phyloP scores from a whole-genome alignment of 2,888 invertebrate genomes.

The Acronicta leporina region DNA sequence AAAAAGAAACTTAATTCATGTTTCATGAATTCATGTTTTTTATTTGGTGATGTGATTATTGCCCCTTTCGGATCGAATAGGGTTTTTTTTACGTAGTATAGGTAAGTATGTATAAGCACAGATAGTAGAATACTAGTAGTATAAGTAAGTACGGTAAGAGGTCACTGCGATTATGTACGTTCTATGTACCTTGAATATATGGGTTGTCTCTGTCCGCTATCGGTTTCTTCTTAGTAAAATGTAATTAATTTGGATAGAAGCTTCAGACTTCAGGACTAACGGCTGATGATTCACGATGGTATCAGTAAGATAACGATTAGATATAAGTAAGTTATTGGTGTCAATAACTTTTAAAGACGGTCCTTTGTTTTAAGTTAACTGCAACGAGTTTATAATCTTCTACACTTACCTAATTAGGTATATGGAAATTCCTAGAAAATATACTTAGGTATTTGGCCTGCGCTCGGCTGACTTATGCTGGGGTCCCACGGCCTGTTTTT shows the following conservation, averaged over 20 bases:
- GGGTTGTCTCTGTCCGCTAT: not conserved
- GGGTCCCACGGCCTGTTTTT: no score
- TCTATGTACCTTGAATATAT: not conserved
- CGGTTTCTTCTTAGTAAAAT: not conserved
- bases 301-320: constrained; percentile 20
- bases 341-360: constrained; percentile 35
- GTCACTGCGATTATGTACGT: not conserved
- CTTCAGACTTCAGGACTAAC: constrained; percentile 1
- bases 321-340: constrained; percentile 25
- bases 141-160: not conserved
- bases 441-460: no score
- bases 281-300: constrained; percentile 24
- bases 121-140: no score
- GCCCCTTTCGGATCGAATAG: no score
- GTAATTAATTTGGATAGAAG: not conserved
- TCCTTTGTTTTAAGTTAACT: constrained; percentile 38
- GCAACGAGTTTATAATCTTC: not conserved
- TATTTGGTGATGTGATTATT: no score
- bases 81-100: no score
- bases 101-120: no score
- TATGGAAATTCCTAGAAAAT: no score
- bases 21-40: no score
- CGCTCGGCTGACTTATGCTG: no score
- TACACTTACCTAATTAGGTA: no score
- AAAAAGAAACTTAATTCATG: no score